These are phyloP conservation scores for Mycetomoellerius zeteki DNA, from an alignment of 1,140 invertebrate genomes.

Conservation along the genomic window DNA sequence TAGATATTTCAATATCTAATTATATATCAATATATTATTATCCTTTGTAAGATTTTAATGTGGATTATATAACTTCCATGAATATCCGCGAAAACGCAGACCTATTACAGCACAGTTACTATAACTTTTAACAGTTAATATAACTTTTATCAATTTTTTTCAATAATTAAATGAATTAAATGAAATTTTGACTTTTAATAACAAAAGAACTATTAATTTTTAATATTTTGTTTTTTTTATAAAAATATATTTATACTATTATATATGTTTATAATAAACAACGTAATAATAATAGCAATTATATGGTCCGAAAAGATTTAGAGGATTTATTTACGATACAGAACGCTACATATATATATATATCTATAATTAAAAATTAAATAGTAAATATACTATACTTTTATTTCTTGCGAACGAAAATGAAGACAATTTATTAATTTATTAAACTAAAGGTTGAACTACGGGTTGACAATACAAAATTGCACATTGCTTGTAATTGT, in stretches of 20 bases:
- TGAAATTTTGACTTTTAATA: not conserved
- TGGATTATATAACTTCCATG: slow-evolving; percentile 2
- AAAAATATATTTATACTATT: not conserved
- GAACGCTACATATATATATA: not conserved
- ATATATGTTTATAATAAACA: not conserved
- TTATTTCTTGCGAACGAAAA: not conserved
- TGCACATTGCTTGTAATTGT: slow-evolving; percentile 3
- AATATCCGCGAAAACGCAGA: not conserved
- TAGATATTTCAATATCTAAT: too few relatives aligned
- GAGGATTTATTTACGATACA: not conserved
- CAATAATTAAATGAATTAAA: not conserved
- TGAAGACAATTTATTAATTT: not conserved
- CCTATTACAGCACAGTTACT: too few relatives aligned
- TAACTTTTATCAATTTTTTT: not conserved
- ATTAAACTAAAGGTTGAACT: slow-evolving; percentile 13
- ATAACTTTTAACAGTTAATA: too few relatives aligned
- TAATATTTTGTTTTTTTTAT: not conserved
- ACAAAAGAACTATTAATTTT: not conserved
- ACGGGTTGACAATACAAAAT: not conserved
- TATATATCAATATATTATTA: slow-evolving; percentile 16
- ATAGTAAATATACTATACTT: not conserved
- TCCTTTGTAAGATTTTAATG: slow-evolving; percentile 21
- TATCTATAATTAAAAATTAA: not conserved
- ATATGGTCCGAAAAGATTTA: not conserved
- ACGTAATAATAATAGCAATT: not conserved